Conservation (phyloP, 2,888 invertebrate species). For the Melieria picta region DNA sequence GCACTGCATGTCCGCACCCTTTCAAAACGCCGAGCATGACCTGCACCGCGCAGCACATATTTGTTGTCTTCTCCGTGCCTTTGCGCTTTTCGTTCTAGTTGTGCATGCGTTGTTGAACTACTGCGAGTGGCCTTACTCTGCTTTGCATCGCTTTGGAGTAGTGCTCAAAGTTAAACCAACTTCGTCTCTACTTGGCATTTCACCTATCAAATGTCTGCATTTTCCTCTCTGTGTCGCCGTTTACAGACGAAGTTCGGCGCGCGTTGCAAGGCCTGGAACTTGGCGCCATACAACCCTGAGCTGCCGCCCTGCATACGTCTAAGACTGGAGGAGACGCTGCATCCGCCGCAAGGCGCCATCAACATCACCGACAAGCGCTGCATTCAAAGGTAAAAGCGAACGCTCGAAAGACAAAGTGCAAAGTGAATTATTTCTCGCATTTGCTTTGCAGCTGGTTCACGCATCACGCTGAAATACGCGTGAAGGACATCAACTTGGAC, state of each 20-base stretch:
- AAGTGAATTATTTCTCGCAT: neutral
- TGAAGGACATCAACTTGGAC: conserved; percentile 74
- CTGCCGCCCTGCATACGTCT: conserved; percentile 70
- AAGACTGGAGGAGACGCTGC: conserved; percentile 72
- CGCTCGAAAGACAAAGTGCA: neutral
- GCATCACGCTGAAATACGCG: conserved; percentile 71
- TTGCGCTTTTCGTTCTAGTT: too few relatives aligned
- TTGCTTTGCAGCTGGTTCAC: conserved; percentile 57
- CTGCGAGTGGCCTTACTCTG: too few relatives aligned
- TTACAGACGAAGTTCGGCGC: conserved; percentile 82
- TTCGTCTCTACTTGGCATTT: neutral
- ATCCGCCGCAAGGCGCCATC: conserved; percentile 59
- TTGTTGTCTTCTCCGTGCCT: too few relatives aligned
- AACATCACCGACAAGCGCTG: conserved; percentile 60
- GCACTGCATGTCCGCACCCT: neutral
- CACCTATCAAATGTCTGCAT: neutral
- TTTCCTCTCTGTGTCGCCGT: neutral
- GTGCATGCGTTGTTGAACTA: too few relatives aligned
- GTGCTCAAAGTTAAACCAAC: too few relatives aligned
- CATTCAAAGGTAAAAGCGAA: conserved; percentile 57
- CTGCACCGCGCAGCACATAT: too few relatives aligned
- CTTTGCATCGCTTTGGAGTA: too few relatives aligned
- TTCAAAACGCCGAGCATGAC: too few relatives aligned
- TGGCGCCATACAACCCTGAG: conserved; percentile 70
- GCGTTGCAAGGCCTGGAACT: conserved; percentile 83